A percentile compares a stretch with the other conserved stretches of the same genome.
phyloP scores from a whole-genome alignment of 1,140 invertebrate species.

The Drosophila mauritiana region DNA sequence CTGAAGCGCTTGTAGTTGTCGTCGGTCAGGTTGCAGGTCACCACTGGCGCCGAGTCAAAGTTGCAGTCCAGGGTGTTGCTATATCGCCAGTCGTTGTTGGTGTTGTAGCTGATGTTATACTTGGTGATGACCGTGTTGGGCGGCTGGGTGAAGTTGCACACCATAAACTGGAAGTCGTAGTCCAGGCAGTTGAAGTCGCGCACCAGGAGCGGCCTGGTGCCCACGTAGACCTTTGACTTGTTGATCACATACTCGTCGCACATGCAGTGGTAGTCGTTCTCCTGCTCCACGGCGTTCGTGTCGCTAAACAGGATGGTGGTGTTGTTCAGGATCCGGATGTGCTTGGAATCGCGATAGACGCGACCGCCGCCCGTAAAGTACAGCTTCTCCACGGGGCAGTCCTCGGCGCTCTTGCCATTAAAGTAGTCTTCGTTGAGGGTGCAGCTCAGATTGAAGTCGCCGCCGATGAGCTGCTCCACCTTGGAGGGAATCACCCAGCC shows the following conservation, averaged over 20 bases:
- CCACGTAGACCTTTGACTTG: conserved; percentile 48
- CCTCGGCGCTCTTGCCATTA: conserved; percentile 1
- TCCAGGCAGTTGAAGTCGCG: conserved; percentile 63
- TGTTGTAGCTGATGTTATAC: conserved; percentile 57
- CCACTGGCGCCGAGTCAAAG: conserved; percentile 54
- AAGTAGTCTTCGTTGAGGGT: conserved; percentile 60
- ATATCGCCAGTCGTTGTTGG: conserved; percentile 39
- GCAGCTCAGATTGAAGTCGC: conserved; percentile 63
- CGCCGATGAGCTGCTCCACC: conserved; percentile 55
- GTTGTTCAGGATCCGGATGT: conserved; percentile 41
- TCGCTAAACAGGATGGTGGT: conserved; percentile 51
- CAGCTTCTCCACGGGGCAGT: conserved; percentile 42
- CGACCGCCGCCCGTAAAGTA: conserved; percentile 36
- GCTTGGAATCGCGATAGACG: conserved; percentile 4
- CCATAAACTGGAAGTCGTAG: conserved; percentile 67
- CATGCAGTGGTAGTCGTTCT: conserved; percentile 60
- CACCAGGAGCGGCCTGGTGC: conserved; percentile 50
- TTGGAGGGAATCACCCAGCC: conserved; percentile 53
- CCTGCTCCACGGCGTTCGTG: conserved; percentile 42
- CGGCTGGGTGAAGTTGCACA: conserved; percentile 69
- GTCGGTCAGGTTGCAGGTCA: conserved; percentile 68
- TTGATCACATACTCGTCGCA: conserved; percentile 53
- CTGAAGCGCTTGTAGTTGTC: conserved; percentile 57
- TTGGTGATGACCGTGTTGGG: conserved; percentile 60
- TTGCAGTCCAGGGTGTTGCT: conserved; percentile 60